phyloP scores from a whole-genome alignment of 2,888 invertebrate species.

The Plutella xylostella region DNA sequence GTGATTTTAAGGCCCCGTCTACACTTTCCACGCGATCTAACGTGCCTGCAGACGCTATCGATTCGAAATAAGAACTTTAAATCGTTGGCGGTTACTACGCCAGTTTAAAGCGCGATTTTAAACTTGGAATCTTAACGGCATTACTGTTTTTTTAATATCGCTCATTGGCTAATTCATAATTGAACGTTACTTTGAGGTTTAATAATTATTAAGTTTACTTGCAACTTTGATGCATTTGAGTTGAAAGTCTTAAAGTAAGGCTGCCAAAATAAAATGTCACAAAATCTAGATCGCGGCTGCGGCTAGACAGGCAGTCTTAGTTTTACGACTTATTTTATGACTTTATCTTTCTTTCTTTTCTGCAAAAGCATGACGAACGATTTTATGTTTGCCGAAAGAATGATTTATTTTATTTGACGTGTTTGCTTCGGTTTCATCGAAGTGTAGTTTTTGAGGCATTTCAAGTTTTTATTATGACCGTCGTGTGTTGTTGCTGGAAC shows the following conservation, averaged over 20 bases:
- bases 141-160: too few species aligned
- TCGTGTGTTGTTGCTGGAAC: too few species aligned
- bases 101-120: neutral
- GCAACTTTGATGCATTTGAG: too few species aligned
- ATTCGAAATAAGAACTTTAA: conserved; percentile 3
- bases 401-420: neutral
- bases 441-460: neutral
- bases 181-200: too few species aligned
- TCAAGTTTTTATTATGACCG: too few species aligned
- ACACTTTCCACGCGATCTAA: conserved; percentile 38
- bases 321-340: conserved; percentile 4
- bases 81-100: neutral
- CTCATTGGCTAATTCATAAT: too few species aligned
- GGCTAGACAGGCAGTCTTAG: conserved; percentile 4
- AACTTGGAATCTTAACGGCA: too few species aligned
- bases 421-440: neutral
- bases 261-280: neutral
- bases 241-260: too few species aligned
- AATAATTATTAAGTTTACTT: too few species aligned
- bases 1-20: conserved; percentile 23
- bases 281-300: neutral
- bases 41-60: conserved; percentile 22
- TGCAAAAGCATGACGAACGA: neutral
- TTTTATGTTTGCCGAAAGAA: neutral
- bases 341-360: conserved; percentile 5